Conservation (phyloP, 2,113 vertebrate genomes). For the Microcebus murinus region DNA sequence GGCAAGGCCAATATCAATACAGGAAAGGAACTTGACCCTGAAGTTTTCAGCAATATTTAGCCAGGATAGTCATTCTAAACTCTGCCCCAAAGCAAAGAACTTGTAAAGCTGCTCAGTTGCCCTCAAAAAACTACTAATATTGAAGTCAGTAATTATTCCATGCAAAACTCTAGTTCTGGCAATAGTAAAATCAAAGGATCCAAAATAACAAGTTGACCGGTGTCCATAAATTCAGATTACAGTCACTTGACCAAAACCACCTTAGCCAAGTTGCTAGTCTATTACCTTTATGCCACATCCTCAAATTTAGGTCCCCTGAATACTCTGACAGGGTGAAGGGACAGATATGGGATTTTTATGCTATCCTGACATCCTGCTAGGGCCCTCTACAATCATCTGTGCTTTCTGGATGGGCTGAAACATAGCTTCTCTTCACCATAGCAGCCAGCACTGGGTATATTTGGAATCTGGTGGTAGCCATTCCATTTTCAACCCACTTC, state of each 20-base stretch:
- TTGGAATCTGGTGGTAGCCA: background rate
- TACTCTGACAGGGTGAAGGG: background rate
- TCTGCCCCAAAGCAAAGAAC: background rate
- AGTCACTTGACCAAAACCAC: background rate
- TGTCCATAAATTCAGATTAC: background rate
- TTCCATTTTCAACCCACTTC: background rate
- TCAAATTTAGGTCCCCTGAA: background rate
- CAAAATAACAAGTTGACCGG: constrained; percentile 7
- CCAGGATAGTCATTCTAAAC: background rate
- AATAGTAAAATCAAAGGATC: background rate
- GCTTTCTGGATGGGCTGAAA: background rate
- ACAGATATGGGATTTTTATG: background rate
- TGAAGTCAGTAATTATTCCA: background rate
- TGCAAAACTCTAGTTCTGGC: background rate
- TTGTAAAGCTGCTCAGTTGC: background rate
- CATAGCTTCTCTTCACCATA: background rate
- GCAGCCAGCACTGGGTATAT: background rate
- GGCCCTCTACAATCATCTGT: background rate
- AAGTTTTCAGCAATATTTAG: background rate
- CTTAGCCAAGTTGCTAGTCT: background rate
- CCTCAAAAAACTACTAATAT: background rate
- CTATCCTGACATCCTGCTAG: background rate
- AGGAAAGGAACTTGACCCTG: background rate
- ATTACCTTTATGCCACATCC: background rate
- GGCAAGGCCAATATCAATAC: background rate